phyloP scores from a whole-genome alignment of 1,140 invertebrate genomes.

The Batillaria attramentaria region DNA sequence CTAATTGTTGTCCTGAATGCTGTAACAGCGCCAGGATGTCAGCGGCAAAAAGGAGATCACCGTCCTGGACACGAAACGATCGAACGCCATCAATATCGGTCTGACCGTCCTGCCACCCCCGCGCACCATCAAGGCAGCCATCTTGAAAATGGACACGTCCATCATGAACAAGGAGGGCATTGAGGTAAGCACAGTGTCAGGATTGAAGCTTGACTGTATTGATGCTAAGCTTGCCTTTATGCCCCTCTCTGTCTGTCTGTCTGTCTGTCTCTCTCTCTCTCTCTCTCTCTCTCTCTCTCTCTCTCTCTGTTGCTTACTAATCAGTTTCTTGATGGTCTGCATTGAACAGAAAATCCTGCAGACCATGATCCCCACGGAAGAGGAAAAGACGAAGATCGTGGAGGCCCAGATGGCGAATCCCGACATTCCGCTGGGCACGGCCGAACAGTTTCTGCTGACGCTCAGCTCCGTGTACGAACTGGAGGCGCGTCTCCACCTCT shows the following conservation, averaged over 20 bases:
- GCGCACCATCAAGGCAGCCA: conserved; percentile 95
- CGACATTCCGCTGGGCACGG: conserved; percentile 95
- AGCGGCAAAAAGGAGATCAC: conserved; percentile 96
- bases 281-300: too few species aligned
- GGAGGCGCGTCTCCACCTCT: conserved; percentile 93
- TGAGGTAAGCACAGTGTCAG: conserved; percentile 81
- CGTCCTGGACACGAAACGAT: conserved; percentile 96
- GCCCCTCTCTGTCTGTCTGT: too few species aligned
- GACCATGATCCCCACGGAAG: conserved; percentile 95
- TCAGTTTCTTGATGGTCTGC: too few species aligned
- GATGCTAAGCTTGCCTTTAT: too few species aligned
- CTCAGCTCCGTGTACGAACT: conserved; percentile 96
- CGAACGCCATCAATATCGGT: conserved; percentile 99
- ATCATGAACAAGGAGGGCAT: conserved; percentile 99
- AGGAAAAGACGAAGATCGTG: conserved; percentile 96
- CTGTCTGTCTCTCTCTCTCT: too few species aligned
- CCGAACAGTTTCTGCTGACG: conserved; percentile 97
- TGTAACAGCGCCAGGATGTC: conserved; percentile 91
- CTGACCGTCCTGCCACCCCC: conserved; percentile 98
- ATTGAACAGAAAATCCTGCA: conserved; percentile 89
- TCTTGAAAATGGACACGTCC: conserved; percentile 98
- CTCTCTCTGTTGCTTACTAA: too few species aligned
- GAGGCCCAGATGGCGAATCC: conserved; percentile 95
- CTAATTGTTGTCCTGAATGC: neutral
- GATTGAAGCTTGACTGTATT: too few species aligned